Evolutionary conservation across 2,797 vertebrate species (phyloP), one percentile per base, ranked within the genome.

Genomic region (Ibycter americanus): DNA sequence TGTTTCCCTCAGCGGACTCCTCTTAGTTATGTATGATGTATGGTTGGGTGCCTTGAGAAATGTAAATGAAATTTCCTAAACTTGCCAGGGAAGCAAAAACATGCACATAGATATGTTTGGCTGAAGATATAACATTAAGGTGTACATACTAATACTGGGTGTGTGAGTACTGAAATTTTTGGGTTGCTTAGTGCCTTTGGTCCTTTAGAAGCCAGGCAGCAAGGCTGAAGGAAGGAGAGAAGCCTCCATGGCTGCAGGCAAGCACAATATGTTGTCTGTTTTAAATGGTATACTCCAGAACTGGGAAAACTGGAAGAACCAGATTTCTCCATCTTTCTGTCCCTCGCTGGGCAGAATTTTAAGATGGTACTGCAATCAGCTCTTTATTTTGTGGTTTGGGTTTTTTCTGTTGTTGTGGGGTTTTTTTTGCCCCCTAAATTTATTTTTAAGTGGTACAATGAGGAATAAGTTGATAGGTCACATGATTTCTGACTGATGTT

Each of bases 121-220:
- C 49, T 47, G 31, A 27, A 54, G 55, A 12, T 5, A 7, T 1
- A 32, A 15, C 7, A 1, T 19, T 11, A 52, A 47, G n/a, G 8
- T n/a, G 9, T 65, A 25, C 0, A 0, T 27, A 11, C 13, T 11
- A 23, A 31, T 16, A 15, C 13, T 8, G n/a, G 14, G 8, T 4
- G 2, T 1, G 6, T 20, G 25, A 38, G 20, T 38, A 18, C 31
- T 11, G 32, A 3, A 6, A 31, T 19, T 11, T 56, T 42, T 20
- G 76, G 42, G 23, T 11, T 34, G 21, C 9, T 49, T 23, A 9
- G 21, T 22, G 27, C 34, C 42, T 46, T 71, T 11, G 12, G 34
- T 29, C 22, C 32, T 58, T 56, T 32, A 15, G 42, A 23, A 72
- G 22, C 11, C 26, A 8, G 38, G 11, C 0, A 2, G 25, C 32